These are phyloP conservation scores for Antheraea pernyi DNA, from an alignment of 1,140 invertebrate species.

Conservation along the genomic window DNA sequence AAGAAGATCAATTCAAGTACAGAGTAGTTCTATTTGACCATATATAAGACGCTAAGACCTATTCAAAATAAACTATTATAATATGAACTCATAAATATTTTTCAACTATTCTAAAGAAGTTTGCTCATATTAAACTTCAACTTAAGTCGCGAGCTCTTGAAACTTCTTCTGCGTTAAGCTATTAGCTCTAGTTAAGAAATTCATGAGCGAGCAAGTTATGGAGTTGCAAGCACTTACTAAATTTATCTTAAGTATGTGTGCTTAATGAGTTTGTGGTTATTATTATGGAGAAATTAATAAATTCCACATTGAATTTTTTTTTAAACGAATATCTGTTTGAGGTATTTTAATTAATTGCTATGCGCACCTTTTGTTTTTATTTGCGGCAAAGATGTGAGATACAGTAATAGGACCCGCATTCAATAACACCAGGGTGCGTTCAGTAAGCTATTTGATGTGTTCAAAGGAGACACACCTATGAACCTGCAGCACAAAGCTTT, in stretches of 20 bases:
- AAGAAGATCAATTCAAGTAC: too few relatives aligned
- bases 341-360: too few relatives aligned
- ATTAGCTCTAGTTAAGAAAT: slow-evolving; percentile 24
- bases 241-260: slow-evolving; percentile 15
- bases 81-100: background rate
- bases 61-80: too few relatives aligned
- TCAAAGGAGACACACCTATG: too few relatives aligned
- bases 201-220: slow-evolving; percentile 16
- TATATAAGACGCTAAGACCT: too few relatives aligned
- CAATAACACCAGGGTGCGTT: too few relatives aligned
- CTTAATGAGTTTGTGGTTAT: background rate
- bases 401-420: too few relatives aligned
- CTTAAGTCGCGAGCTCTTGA: slow-evolving; percentile 17
- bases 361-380: too few relatives aligned
- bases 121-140: slow-evolving; percentile 3
- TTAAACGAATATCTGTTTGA: background rate
- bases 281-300: background rate
- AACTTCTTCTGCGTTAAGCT: slow-evolving; percentile 16
- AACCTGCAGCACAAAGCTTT: too few relatives aligned
- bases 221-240: slow-evolving; percentile 15
- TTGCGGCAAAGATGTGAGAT: too few relatives aligned
- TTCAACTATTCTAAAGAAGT: background rate
- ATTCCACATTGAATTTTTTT: background rate
- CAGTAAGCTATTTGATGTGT: too few relatives aligned
- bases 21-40: too few relatives aligned